A percentile compares a stretch with the other conserved stretches of the same genome.
Evolutionary conservation across 1,140 invertebrate genomes (phyloP).

Genomic region (Bombus huntii): DNA sequence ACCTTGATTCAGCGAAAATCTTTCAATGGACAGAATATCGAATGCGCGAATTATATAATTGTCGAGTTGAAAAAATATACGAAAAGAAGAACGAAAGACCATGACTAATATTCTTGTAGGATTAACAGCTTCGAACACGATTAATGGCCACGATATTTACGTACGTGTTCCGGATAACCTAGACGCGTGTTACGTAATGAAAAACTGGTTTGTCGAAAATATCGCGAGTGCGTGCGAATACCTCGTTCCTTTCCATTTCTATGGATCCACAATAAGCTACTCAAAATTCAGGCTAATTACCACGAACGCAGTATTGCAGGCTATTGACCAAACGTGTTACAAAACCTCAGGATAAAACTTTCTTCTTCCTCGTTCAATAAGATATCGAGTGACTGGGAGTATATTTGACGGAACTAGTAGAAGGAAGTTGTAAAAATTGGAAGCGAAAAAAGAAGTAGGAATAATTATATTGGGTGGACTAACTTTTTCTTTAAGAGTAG

Average conservation of each 20-base stretch:
- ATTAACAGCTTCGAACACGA: neutral
- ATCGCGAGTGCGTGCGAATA: neutral
- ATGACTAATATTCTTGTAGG: neutral
- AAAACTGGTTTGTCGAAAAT: neutral
- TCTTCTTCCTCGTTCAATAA: neutral
- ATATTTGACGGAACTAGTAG: neutral
- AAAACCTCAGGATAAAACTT: neutral
- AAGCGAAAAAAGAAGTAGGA: neutral
- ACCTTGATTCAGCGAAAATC: neutral
- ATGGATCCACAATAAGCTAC: neutral
- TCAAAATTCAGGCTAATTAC: conserved; percentile 9
- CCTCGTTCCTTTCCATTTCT: conserved; percentile 3
- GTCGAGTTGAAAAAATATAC: neutral
- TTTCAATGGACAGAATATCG: too few species aligned
- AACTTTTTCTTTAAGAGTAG: neutral
- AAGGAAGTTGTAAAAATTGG: neutral
- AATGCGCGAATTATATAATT: conserved; percentile 8
- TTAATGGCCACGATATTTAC: neutral
- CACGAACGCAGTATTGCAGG: neutral
- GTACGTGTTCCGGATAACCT: neutral
- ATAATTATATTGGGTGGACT: neutral
- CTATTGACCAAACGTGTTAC: neutral
- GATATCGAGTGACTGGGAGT: neutral
- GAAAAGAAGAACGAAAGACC: neutral
- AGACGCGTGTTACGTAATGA: neutral